A percentile compares a stretch with the other conserved stretches of the same genome.
These are phyloP conservation scores for Scaptomyza tumidula DNA, from an alignment of 2,888 invertebrate genomes.

Conservation along the genomic window DNA sequence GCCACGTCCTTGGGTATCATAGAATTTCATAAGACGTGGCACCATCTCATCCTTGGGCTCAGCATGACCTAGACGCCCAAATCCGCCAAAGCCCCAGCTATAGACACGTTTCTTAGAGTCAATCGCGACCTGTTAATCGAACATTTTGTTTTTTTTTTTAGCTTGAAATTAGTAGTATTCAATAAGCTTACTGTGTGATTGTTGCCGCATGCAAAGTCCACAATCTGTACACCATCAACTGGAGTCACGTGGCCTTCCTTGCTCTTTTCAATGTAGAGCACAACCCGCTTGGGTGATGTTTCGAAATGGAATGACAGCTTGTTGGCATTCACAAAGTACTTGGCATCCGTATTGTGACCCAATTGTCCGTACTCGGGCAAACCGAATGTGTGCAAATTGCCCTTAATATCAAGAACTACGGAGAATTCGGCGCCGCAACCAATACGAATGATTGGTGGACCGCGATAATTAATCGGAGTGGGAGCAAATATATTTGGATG, in stretches of 20 bases:
- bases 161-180: not conserved
- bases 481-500: constrained; percentile 86
- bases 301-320: constrained; percentile 95
- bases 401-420: constrained; percentile 94
- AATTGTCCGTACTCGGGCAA: constrained; percentile 96
- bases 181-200: constrained; percentile 91
- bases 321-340: constrained; percentile 95
- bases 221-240: constrained; percentile 93
- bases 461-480: constrained; percentile 89
- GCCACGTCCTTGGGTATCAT: constrained; percentile 93
- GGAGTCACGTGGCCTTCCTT: constrained; percentile 94
- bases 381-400: constrained; percentile 95
- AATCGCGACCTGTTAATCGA: constrained; percentile 88
- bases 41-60: constrained; percentile 96
- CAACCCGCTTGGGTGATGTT: constrained; percentile 92
- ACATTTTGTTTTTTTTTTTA: not conserved
- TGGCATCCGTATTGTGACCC: constrained; percentile 97
- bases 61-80: constrained; percentile 96
- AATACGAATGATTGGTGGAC: constrained; percentile 94
- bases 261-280: constrained; percentile 93
- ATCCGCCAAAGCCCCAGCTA: constrained; percentile 98
- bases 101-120: constrained; percentile 95
- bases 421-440: constrained; percentile 97
- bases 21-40: constrained; percentile 93
- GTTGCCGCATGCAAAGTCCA: constrained; percentile 95